A percentile compares a stretch with the other conserved stretches of the same genome.
These are phyloP conservation scores for Furnarius figulus DNA, from an alignment of 2,113 vertebrate genomes.

Conservation along the genomic window DNA sequence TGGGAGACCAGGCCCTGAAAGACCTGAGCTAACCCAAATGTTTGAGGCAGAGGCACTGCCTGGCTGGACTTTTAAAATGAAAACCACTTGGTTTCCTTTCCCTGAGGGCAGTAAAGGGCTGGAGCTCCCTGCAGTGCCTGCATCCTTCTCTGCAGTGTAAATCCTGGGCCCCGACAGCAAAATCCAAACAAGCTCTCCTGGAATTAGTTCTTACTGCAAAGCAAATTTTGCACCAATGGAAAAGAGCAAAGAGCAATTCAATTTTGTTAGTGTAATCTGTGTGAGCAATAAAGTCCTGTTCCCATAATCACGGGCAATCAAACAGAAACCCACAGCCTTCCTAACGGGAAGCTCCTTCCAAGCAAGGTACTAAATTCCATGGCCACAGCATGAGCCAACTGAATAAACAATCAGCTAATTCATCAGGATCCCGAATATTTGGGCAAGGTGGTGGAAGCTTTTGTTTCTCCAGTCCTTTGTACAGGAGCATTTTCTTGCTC, in stretches of 20 bases:
- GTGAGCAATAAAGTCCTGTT: slow-evolving; percentile 10
- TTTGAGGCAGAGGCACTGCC: background rate
- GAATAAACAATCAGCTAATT: slow-evolving; percentile 41
- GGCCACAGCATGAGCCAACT: background rate
- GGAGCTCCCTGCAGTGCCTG: background rate
- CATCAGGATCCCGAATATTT: background rate
- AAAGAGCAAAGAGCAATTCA: background rate
- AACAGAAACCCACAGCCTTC: background rate
- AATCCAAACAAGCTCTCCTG: background rate
- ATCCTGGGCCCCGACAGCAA: background rate
- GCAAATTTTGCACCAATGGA: background rate
- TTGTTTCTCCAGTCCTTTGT: background rate
- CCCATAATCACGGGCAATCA: background rate
- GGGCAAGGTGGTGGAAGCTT: background rate
- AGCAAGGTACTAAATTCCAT: background rate
- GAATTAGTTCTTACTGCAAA: background rate
- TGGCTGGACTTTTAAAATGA: background rate
- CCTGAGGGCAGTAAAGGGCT: background rate
- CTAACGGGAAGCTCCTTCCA: background rate
- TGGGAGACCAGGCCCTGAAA: background rate
- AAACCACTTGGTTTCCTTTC: background rate
- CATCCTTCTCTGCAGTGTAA: background rate
- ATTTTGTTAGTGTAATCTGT: background rate
- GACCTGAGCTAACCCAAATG: background rate
- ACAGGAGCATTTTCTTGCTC: background rate